Base-by-base conservation (phyloP, 2,797 vertebrate genomes). In the Galagoides demidoff region DNA sequence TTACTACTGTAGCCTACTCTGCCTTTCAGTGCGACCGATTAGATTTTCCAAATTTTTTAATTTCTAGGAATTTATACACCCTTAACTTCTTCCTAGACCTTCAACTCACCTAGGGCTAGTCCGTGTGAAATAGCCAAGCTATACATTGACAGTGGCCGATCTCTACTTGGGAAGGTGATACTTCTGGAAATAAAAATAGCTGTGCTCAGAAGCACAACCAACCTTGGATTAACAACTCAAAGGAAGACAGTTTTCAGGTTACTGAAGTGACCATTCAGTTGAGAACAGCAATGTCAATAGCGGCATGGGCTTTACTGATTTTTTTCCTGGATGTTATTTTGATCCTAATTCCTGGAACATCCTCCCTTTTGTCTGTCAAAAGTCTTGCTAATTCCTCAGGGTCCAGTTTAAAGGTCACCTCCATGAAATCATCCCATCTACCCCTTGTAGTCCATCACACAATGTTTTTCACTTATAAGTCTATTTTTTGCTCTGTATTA, bases 131-230 rank as follows among this genome's bases (percentile, higher is more conserved):
- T 31, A 4, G 2, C 59, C n/a, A 10, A 68, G 13, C 70, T 43
- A 2, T 74, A 85, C 79, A 45, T 45, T 31, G 92, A 66, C 86
- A 61, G 64, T 79, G 89, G 95, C 29, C 3, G 57, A 92, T 95
- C 34, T 88, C 66, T 82, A 39, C 68, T 59, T 92, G 59, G 37
- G 43, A 59, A 89, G 82, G 59, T 83, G 43, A 79, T 81, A 61
- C 73, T 90, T 92, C 43, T 78, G 83, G 84, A 89, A 82, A 95
- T 92, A 86, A 93, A 90, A 94, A 90, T 74, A 76, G 63, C 68
- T 68, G 39, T 22, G 57, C 86, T 92, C 76, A 31, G 34, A 96
- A 94, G 85, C 34, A 66, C 86, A 61, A 25, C 23, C 86, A 61
- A 25, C 23, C 61, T 84, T 11, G 90, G 88, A 81, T 91, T 85